Conservation (phyloP, 2,113 vertebrate species). For the Syngnathus floridae region DNA sequence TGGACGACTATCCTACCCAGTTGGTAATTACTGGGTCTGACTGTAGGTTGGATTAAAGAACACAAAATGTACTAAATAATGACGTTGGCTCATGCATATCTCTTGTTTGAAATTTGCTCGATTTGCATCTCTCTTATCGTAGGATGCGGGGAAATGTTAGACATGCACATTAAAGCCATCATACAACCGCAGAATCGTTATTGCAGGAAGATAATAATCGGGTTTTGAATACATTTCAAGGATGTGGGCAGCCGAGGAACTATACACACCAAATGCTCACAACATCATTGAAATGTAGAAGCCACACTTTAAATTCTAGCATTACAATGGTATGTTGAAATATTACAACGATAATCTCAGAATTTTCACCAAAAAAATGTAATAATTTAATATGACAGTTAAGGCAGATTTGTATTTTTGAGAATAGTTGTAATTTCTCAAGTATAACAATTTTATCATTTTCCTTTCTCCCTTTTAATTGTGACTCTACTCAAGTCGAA, state of each 20-base stretch:
- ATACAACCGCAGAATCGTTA: background rate
- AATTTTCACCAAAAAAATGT: no score
- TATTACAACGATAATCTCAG: background rate
- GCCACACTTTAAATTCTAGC: background rate
- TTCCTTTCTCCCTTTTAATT: background rate
- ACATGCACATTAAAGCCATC: background rate
- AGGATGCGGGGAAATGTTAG: background rate
- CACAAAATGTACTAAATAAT: background rate
- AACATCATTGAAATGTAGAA: background rate
- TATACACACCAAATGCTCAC: background rate
- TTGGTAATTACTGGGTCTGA: background rate
- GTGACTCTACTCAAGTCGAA: conserved; percentile 1
- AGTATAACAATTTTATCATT: background rate
- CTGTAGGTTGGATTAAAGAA: conserved; percentile 11
- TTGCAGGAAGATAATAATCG: background rate
- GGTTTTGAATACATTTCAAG: background rate
- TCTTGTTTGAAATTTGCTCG: background rate
- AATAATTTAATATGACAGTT: no score
- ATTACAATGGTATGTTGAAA: background rate
- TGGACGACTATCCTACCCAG: conserved; percentile 17
- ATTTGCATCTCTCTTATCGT: background rate
- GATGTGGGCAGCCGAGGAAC: background rate
- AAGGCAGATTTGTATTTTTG: background rate
- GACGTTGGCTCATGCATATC: background rate
- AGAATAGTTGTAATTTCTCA: background rate